Base-by-base conservation (phyloP, 2,888 invertebrate species). In the Epirrhoe tristata region DNA sequence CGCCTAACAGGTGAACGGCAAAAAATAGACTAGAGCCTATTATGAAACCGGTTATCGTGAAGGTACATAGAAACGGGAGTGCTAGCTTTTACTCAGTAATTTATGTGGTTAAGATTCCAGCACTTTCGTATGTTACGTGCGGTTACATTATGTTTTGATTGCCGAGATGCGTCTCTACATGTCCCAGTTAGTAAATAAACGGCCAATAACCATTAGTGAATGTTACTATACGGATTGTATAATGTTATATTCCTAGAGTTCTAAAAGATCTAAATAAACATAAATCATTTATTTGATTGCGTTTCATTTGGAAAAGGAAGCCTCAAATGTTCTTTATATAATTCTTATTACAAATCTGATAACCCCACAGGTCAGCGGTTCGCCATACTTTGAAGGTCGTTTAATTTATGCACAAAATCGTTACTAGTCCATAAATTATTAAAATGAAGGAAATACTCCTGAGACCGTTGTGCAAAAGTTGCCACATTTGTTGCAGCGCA, bases 11-110 rank as follows among this genome's bases (percentile, higher is more conserved):
- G 91, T 91, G 90, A 91, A 86, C 76, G 88, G 90, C 80, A 92
- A 92, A 90, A 93, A 92, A 89, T 85, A 83, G 81, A 86, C 82
- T 83, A 82, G 80, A 83, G 77, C 82, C 84, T 83, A 88, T 90
- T 88, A 88, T 75, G 80, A 87, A 89, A 93, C 91, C 86, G 83
- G 92, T 90, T 78, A 79, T 75, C 78, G 76, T 76, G 72, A 77
- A 74, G 75, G 75, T 81, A 81, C 83, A 82, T 79, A 77, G 81
- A 83, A 82, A 88, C 83, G 84, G 88, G 88, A 91, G 81, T 83
- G 82, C 82, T 82, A 83, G 84, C 92, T 93, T 92, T 93, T 93
- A 93, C 93, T 90, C 78, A 57, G 70, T 85, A 85, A 87, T 88
- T 82, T 85, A 85, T 88, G 86, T 85, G 84, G 85, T 90, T 87